Evolutionary conservation across 2,113 vertebrate species (phyloP).

Genomic region (Urocitellus parryii): DNA sequence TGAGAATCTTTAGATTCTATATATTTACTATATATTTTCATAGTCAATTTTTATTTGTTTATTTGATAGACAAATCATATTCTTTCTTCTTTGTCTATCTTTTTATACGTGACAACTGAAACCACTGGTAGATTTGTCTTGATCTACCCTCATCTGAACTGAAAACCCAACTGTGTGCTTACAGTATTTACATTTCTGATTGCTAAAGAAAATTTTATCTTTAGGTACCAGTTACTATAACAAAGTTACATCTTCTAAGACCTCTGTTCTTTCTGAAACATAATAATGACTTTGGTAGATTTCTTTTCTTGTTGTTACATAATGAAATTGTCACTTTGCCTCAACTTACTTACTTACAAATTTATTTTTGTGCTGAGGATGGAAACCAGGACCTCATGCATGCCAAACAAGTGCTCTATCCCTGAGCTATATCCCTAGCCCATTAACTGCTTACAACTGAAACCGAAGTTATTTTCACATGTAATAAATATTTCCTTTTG

Average conservation of each 20-base stretch:
- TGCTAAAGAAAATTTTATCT: neutral
- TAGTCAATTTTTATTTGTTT: neutral
- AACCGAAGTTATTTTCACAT: slow-evolving; percentile 1
- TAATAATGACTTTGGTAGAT: neutral
- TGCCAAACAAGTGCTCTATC: neutral
- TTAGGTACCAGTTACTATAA: neutral
- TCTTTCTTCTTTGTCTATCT: neutral
- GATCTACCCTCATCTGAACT: neutral
- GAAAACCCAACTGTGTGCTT: neutral
- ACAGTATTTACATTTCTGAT: neutral
- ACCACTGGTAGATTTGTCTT: neutral
- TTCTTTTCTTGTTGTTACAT: neutral
- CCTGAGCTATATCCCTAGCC: neutral
- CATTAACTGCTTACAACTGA: neutral
- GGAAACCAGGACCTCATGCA: neutral
- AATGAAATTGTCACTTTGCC: neutral
- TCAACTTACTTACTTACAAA: neutral
- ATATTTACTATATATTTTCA: neutral
- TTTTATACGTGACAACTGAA: slow-evolving; percentile 13
- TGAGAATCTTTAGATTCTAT: too few species aligned
- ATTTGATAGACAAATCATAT: neutral
- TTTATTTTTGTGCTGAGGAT: neutral
- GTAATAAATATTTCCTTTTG: neutral
- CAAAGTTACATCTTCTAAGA: neutral
- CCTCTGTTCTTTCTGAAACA: neutral